Evolutionary conservation across 1,140 invertebrate genomes (phyloP).

Genomic region (Halotydeus destructor): DNA sequence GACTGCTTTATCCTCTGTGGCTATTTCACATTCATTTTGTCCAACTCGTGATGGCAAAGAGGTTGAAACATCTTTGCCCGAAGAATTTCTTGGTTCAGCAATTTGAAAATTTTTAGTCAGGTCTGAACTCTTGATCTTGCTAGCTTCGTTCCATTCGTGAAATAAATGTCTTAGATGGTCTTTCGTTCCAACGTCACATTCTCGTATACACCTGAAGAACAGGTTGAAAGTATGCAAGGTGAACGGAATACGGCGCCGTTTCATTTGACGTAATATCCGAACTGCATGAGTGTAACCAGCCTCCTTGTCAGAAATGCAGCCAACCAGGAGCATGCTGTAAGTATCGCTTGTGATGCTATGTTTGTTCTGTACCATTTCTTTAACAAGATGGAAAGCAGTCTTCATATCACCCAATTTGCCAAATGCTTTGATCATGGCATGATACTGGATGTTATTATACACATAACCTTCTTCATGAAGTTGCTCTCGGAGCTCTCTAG

Average conservation of each 20-base stretch:
- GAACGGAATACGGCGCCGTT: constrained; percentile 37
- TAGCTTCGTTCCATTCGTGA: constrained; percentile 9
- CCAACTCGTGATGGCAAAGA: too few species aligned
- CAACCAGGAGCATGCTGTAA: constrained; percentile 56
- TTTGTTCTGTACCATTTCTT: constrained; percentile 48
- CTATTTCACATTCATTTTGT: too few species aligned
- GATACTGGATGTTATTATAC: constrained; percentile 53
- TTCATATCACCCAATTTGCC: constrained; percentile 49
- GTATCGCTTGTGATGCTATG: constrained; percentile 42
- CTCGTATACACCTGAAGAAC: constrained; percentile 46
- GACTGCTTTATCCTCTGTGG: too few species aligned
- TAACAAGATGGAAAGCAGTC: constrained; percentile 52
- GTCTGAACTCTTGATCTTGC: too few species aligned
- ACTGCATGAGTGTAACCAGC: constrained; percentile 56
- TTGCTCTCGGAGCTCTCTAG: constrained; percentile 37
- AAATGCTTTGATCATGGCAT: constrained; percentile 76
- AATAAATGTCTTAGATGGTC: constrained; percentile 11
- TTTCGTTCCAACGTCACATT: constrained; percentile 46
- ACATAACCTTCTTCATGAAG: constrained; percentile 37
- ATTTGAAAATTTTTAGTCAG: too few species aligned
- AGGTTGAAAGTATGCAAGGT: constrained; percentile 47
- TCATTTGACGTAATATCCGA: constrained; percentile 62
- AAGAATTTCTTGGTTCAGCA: too few species aligned
- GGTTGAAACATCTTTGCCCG: too few species aligned
- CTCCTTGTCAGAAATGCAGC: constrained; percentile 49